Percentiles rank a stretch among this genome's conserved stretches.
phyloP scores from a whole-genome alignment of 2,113 vertebrate species.

The Festucalex cinctus region DNA sequence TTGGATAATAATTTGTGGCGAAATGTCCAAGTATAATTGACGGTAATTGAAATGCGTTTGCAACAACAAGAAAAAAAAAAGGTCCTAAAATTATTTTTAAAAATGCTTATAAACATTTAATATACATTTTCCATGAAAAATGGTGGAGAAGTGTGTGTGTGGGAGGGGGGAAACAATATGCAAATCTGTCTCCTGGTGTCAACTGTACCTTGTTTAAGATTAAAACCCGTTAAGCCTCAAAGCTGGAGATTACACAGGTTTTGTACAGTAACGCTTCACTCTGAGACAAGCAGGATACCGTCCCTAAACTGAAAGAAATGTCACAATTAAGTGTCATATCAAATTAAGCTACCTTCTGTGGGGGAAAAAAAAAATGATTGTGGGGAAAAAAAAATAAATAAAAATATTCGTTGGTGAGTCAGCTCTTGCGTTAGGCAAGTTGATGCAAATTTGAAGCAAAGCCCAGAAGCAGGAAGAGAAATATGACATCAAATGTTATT shows the following conservation, averaged over 20 bases:
- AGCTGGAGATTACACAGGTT: constrained; percentile 18
- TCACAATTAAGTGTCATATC: constrained; percentile 20
- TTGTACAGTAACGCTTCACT: constrained; percentile 12
- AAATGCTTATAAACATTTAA: too few relatives aligned
- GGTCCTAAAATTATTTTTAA: too few relatives aligned
- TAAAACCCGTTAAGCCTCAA: constrained; percentile 16
- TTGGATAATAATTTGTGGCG: too few relatives aligned
- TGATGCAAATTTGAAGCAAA: constrained; percentile 41
- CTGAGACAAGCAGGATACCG: neutral
- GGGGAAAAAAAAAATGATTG: constrained; percentile 7
- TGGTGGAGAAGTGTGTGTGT: too few relatives aligned
- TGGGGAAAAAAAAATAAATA: constrained; percentile 25
- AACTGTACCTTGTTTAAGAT: neutral
- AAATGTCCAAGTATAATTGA: too few relatives aligned
- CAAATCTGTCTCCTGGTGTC: too few relatives aligned
- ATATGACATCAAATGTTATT: constrained; percentile 24
- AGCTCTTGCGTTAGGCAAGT: constrained; percentile 12
- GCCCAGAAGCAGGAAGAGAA: constrained; percentile 12
- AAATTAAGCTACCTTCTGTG: constrained; percentile 23
- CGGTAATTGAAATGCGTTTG: too few relatives aligned
- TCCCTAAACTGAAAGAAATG: constrained; percentile 12
- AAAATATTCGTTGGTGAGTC: constrained; percentile 19
- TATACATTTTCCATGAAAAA: too few relatives aligned
- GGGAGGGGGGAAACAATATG: too few relatives aligned
- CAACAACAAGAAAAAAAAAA: too few relatives aligned